Evolutionary conservation across 1,140 invertebrate genomes (phyloP), one percentile per base, ranked within the genome.

Genomic region (Rhyzopertha dominica): DNA sequence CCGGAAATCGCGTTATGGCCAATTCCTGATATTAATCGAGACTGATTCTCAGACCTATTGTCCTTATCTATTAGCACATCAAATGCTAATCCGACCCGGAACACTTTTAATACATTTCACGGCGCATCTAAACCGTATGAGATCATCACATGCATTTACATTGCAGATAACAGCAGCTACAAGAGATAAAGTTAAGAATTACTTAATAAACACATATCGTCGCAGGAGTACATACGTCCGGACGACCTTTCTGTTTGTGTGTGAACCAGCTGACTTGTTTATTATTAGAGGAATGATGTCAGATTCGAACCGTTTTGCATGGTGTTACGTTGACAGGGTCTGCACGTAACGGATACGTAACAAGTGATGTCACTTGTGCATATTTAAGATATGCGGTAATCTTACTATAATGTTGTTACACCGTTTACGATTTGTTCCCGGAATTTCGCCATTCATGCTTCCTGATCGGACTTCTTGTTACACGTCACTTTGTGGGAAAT

Each of bases 281-380:
- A 37, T 37, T 37, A 37, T 37, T 37, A 37, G 35, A 16, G 22
- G 19, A 12, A 37, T 37, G 35, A 37, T 37, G 35, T 37, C 18
- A n/a, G n/a, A 37, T 23, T 37, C 5, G 18, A 35, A 22, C 19
- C 25, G 35, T 37, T 37, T 12, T 14, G 20, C 13, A 18, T 34
- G 28, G 17, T 34, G 12, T 34, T 34, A 34, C 31, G 31, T 34
- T 18, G 5, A n/a, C n/a, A 4, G 17, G 8, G 4, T 16, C 20
- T 17, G 10, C 28, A 30, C 3, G n/a, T n/a, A n/a, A n/a, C n/a
- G n/a, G n/a, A n/a, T n/a, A n/a, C n/a, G n/a, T 9, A 34, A 14
- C 8, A 9, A 34, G 10, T 4, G 31, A 30, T 13, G n/a, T 5
- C 5, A 8, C 16, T 4, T 3, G 31, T 34, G n/a, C n/a, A 30